These are phyloP conservation scores for Anableps anableps DNA, from an alignment of 2,797 vertebrate species.

Conservation along the genomic window DNA sequence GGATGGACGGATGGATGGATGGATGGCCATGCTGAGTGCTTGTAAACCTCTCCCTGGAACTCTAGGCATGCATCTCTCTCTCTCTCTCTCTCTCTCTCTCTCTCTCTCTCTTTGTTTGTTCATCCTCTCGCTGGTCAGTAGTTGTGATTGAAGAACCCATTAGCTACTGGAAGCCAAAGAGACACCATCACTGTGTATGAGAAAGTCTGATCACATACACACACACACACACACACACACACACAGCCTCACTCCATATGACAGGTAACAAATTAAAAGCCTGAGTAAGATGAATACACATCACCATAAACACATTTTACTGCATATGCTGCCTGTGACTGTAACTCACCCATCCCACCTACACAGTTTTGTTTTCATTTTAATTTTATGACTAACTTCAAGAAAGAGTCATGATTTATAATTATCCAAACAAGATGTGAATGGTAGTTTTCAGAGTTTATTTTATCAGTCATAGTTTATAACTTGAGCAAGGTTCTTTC, in stretches of 20 bases:
- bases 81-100: not conserved
- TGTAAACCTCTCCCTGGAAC: not conserved
- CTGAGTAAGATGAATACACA: conserved; percentile 54
- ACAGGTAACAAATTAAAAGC: conserved; percentile 67
- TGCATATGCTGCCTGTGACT: conserved; percentile 14
- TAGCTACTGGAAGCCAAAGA: conserved; percentile 71
- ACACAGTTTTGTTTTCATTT: conserved; percentile 32
- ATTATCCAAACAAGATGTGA: conserved; percentile 25
- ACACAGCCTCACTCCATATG: conserved; percentile 13
- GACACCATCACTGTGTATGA: conserved; percentile 68
- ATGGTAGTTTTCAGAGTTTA: conserved; percentile 12
- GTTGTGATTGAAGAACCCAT: conserved; percentile 71
- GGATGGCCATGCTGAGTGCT: not conserved
- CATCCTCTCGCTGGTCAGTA: conserved; percentile 66
- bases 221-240: conserved; percentile 17
- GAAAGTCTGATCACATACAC: conserved; percentile 21
- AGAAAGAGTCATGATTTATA: conserved; percentile 31
- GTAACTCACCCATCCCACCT: conserved; percentile 32
- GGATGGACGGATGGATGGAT: not conserved
- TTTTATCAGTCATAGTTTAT: not conserved
- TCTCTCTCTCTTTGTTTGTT: conserved; percentile 5
- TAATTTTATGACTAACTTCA: conserved; percentile 9
- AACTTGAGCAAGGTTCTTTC: conserved; percentile 2
- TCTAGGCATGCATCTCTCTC: not conserved
- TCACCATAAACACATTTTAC: conserved; percentile 53